Evolutionary conservation across 2,888 invertebrate genomes (phyloP), one percentile per base, ranked within the genome.

Genomic region (Serripes groenlandicus): DNA sequence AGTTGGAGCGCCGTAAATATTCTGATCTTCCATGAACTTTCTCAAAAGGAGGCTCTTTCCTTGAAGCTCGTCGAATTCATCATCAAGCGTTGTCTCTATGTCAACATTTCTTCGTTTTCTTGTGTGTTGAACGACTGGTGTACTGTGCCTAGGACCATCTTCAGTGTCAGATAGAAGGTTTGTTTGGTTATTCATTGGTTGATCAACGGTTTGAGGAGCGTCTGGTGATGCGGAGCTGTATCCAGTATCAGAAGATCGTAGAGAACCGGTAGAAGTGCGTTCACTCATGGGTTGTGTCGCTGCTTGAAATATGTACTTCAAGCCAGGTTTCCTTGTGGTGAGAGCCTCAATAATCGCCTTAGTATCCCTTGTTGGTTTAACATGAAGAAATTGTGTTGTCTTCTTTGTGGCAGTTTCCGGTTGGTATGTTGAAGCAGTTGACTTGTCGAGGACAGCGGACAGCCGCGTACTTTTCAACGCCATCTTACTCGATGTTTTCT

Each of bases 11-110:
- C 62, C 34, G n/a, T 62, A 62, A 15, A 28, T 28, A 15, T 35
- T n/a, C 37, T 82, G 77, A 60, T 81, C 81, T 5, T 58, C 75
- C 78, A 84, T 81, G 42, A 84, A 84, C 32, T 75, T 81, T 64
- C 72, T 58, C 28, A 84, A 58, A 37, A 84, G 68, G 66, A 72
- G 34, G 35, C 69, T 37, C 56, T 84, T 84, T 28, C 84, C 84
- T 15, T 64, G 56, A 52, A 15, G 21, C 58, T 84, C 81, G 34
- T 78, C 71, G 18, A 72, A 62, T 21, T 34, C 37, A 21, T 72
- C 62, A 32, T 70, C 60, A 35, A 72, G 75, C 15, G 82, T 78
- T 15, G 35, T 58, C n/a, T 82, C 82, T 1, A 72, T 18, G 11
- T 37, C 49, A 9, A 42, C 37, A 32, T 23, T 34, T n/a, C 58